A percentile compares a stretch with the other conserved stretches of the same genome.
These are phyloP conservation scores for Aphodius sticticus DNA, from an alignment of 2,888 invertebrate genomes.

Conservation along the genomic window DNA sequence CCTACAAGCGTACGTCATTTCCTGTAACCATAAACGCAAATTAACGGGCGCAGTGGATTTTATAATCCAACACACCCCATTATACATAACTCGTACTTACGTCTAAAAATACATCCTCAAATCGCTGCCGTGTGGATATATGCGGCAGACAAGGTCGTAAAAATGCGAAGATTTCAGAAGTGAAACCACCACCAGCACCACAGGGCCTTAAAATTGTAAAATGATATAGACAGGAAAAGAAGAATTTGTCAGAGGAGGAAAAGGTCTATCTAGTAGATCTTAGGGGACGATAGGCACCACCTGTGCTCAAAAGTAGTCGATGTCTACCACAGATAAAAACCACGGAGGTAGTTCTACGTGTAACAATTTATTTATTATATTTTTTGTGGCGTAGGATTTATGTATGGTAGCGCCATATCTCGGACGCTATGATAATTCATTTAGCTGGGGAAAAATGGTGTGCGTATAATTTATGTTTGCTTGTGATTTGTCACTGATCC, in stretches of 20 bases:
- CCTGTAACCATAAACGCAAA: slow-evolving; percentile 31
- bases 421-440: slow-evolving; percentile 12
- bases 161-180: slow-evolving; percentile 7
- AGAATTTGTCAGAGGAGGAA: slow-evolving; percentile 17
- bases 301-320: slow-evolving; percentile 19
- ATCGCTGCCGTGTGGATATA: background rate
- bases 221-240: slow-evolving; percentile 15
- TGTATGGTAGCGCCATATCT: background rate
- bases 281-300: slow-evolving; percentile 27
- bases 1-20: slow-evolving; percentile 19
- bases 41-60: slow-evolving; percentile 26
- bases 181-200: background rate
- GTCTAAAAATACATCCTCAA: slow-evolving; percentile 23
- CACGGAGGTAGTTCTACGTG: background rate
- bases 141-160: slow-evolving; percentile 5
- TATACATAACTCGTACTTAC: background rate
- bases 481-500: background rate
- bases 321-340: slow-evolving; percentile 26
- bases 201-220: slow-evolving; percentile 17
- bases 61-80: slow-evolving; percentile 21
- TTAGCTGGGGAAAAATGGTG: background rate
- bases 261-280: slow-evolving; percentile 11
- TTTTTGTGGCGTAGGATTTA: background rate
- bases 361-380: background rate
- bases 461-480: background rate